Evolutionary conservation across 2,888 invertebrate species (phyloP).

Genomic region (Stratiomys singularior): DNA sequence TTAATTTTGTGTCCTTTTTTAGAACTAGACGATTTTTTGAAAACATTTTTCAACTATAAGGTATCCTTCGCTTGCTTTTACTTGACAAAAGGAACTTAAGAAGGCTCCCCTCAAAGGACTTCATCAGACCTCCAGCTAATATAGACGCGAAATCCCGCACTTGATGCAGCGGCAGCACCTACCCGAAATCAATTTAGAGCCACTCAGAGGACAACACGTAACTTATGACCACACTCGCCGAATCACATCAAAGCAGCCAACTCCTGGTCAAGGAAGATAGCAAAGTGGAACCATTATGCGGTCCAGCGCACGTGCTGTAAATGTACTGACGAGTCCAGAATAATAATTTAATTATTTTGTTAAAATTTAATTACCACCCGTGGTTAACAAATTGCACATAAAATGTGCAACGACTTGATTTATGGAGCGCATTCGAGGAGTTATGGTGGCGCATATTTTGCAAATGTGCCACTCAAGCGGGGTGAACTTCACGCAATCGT

Average conservation of each 20-base stretch:
- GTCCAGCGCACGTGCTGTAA: slow-evolving; percentile 12
- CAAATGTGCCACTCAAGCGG: neutral
- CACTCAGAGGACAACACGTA: neutral
- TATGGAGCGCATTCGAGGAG: slow-evolving; percentile 22
- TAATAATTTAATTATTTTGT: slow-evolving; percentile 42
- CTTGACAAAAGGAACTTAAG: too few relatives aligned
- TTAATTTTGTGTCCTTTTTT: too few relatives aligned
- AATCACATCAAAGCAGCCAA: neutral
- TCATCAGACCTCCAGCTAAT: too few relatives aligned
- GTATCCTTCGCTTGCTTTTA: too few relatives aligned
- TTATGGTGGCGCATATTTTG: slow-evolving; percentile 37
- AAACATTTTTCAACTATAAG: too few relatives aligned
- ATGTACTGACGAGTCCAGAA: slow-evolving; percentile 20
- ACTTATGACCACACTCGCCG: neutral
- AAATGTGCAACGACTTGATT: slow-evolving; percentile 40
- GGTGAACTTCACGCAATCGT: neutral
- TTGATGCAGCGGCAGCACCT: too few relatives aligned
- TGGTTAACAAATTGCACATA: slow-evolving; percentile 44
- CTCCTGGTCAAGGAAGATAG: neutral
- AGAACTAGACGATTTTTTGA: too few relatives aligned
- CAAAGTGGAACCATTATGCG: slow-evolving; percentile 13
- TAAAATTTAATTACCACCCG: slow-evolving; percentile 45
- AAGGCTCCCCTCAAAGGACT: too few relatives aligned
- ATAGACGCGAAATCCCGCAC: too few relatives aligned
- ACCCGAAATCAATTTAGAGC: too few relatives aligned